phyloP scores from a whole-genome alignment of 92 coral and sea anemone species.

The Epizoanthus stellaris region DNA sequence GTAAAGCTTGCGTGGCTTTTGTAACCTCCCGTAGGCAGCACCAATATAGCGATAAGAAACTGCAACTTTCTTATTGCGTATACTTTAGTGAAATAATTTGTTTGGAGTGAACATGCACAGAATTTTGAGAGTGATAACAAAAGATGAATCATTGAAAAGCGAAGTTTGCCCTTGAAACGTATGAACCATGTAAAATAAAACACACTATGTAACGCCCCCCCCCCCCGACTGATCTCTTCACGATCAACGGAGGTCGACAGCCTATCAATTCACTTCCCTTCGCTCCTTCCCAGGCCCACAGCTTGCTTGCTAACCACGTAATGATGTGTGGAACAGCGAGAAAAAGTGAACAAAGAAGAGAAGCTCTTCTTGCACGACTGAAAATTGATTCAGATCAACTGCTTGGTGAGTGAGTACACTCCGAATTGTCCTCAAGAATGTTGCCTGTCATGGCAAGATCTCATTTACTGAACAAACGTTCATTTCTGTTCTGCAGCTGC shows the following conservation, averaged over 20 bases:
- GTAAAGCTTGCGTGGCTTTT: conserved; percentile 46
- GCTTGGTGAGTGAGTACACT: conserved; percentile 68
- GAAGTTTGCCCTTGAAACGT: no score
- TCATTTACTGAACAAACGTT: background rate
- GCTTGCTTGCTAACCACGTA: conserved; percentile 86
- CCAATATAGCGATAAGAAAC: no score
- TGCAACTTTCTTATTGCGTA: background rate
- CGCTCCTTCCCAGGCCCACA: conserved; percentile 67
- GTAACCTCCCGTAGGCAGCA: no score
- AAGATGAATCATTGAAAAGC: no score
- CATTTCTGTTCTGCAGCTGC: conserved; percentile 63
- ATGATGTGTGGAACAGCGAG: conserved; percentile 77
- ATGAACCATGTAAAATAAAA: no score
- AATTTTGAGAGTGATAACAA: no score
- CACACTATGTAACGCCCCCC: no score
- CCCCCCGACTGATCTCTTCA: no score
- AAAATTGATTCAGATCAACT: conserved; percentile 90
- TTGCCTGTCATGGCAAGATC: background rate
- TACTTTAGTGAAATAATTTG: background rate
- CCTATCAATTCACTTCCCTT: background rate
- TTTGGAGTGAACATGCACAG: background rate
- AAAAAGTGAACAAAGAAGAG: conserved; percentile 90
- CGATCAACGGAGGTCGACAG: background rate
- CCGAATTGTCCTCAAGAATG: background rate
- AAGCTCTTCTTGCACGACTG: conserved; percentile 90